A percentile compares a stretch with the other conserved stretches of the same genome.
Evolutionary conservation across 1,140 invertebrate genomes (phyloP).

Genomic region (Psix sp.): DNA sequence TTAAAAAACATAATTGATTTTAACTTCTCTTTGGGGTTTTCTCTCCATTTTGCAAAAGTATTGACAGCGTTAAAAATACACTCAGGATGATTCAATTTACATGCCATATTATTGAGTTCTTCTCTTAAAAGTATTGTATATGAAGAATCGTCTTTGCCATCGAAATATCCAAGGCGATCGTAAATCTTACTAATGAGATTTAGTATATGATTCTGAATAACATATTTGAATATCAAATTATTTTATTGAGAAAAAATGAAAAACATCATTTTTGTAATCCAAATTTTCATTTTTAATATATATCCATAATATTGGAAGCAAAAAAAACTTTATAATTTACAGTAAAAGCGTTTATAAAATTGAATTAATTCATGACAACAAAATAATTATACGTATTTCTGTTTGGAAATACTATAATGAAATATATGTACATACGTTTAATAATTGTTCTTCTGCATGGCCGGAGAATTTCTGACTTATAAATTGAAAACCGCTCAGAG

Average conservation of each 20-base stretch:
- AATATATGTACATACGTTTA: background rate
- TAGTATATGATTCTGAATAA: slow-evolving; percentile 74
- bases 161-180: slow-evolving; percentile 67
- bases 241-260: too few species aligned
- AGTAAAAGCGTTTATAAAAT: too few species aligned
- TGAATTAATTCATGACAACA: background rate
- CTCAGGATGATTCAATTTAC: slow-evolving; percentile 27
- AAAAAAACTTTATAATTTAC: too few species aligned
- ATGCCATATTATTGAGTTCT: slow-evolving; percentile 34
- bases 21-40: slow-evolving; percentile 46
- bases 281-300: too few species aligned
- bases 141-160: slow-evolving; percentile 9
- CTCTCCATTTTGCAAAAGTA: slow-evolving; percentile 39
- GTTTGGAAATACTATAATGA: background rate
- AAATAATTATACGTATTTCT: background rate
- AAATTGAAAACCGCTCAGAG: slow-evolving; percentile 69
- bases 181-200: slow-evolving; percentile 71
- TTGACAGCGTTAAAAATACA: slow-evolving; percentile 29
- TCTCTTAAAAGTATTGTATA: slow-evolving; percentile 31
- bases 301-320: too few species aligned
- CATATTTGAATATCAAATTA: too few species aligned
- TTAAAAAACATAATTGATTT: background rate
- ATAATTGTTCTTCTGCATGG: slow-evolving; percentile 34
- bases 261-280: too few species aligned
- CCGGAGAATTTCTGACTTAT: slow-evolving; percentile 72